A percentile compares a stretch with the other conserved stretches of the same genome.
These are phyloP conservation scores for Hormiphora californensis DNA, from an alignment of 37 sponge, comb jelly and placozoan species.

Conservation along the genomic window DNA sequence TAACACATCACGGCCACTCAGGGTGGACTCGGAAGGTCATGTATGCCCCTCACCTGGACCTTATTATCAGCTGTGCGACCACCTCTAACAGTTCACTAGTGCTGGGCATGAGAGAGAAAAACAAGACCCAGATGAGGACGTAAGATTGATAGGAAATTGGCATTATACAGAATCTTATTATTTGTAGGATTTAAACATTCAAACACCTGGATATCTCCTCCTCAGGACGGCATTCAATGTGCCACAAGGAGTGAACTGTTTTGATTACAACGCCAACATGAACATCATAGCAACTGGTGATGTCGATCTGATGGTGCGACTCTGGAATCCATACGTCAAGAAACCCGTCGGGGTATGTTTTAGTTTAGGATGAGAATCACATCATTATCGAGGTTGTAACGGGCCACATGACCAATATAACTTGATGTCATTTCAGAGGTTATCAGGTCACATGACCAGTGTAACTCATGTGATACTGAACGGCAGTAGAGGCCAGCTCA, in stretches of 20 bases:
- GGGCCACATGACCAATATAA: neutral
- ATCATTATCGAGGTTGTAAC: neutral
- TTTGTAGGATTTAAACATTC: neutral
- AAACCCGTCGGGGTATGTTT: constrained; percentile 55
- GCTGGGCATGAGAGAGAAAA: constrained; percentile 53
- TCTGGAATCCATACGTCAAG: constrained; percentile 90
- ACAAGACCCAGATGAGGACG: constrained; percentile 55
- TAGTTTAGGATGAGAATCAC: neutral
- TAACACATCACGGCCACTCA: constrained; percentile 43
- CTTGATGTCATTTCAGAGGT: neutral
- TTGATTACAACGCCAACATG: constrained; percentile 70
- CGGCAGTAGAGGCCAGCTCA: constrained; percentile 50
- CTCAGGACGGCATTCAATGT: constrained; percentile 44
- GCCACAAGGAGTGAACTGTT: constrained; percentile 82
- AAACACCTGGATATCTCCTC: neutral
- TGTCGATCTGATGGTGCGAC: constrained; percentile 76
- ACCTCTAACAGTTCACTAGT: constrained; percentile 50
- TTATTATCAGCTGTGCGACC: constrained; percentile 46
- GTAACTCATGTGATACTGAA: constrained; percentile 53
- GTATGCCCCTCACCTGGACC: constrained; percentile 51
- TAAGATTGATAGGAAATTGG: neutral
- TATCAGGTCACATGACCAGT: constrained; percentile 53
- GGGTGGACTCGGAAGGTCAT: constrained; percentile 54
- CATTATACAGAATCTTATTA: neutral
- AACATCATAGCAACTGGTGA: constrained; percentile 86